Conservation (phyloP, 1,140 invertebrate species). For the Zaprionus ornatus region DNA sequence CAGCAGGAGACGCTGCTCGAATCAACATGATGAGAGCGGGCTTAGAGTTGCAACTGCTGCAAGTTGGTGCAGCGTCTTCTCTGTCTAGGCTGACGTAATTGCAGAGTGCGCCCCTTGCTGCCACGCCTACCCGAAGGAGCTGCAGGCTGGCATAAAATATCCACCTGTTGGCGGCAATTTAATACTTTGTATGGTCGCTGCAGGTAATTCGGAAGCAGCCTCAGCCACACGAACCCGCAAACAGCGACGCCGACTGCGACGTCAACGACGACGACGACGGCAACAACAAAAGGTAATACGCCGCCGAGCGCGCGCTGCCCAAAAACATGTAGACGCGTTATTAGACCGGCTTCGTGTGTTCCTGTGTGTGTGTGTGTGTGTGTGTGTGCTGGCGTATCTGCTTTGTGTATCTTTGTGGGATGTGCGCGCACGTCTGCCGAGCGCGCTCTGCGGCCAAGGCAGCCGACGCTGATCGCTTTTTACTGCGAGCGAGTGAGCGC, state of each 20-base stretch:
- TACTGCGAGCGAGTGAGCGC: conserved; percentile 83
- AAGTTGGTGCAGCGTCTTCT: background rate
- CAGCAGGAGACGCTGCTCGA: background rate
- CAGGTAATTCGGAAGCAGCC: conserved; percentile 81
- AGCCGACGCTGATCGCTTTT: conserved; percentile 72
- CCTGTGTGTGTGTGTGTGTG: conserved; percentile 21
- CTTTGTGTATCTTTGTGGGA: conserved; percentile 51
- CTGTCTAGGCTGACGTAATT: conserved; percentile 52
- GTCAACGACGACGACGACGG: conserved; percentile 44
- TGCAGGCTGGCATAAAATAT: conserved; percentile 70
- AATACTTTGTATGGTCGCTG: conserved; percentile 72
- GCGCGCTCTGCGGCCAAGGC: conserved; percentile 9
- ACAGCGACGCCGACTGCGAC: conserved; percentile 23
- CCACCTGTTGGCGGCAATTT: conserved; percentile 79
- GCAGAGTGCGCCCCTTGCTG: conserved; percentile 20
- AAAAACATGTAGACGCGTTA: conserved; percentile 72
- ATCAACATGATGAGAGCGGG: background rate
- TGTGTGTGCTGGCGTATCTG: conserved; percentile 28
- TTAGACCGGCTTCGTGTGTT: conserved; percentile 61
- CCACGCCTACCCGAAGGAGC: background rate
- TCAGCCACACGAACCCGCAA: conserved; percentile 71
- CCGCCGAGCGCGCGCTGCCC: conserved; percentile 22
- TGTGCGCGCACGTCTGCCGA: conserved; percentile 74
- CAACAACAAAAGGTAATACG: conserved; percentile 62
- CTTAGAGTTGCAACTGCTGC: background rate